Conservation (phyloP, 2,888 invertebrate species). For the Eupithecia subfuscata region DNA sequence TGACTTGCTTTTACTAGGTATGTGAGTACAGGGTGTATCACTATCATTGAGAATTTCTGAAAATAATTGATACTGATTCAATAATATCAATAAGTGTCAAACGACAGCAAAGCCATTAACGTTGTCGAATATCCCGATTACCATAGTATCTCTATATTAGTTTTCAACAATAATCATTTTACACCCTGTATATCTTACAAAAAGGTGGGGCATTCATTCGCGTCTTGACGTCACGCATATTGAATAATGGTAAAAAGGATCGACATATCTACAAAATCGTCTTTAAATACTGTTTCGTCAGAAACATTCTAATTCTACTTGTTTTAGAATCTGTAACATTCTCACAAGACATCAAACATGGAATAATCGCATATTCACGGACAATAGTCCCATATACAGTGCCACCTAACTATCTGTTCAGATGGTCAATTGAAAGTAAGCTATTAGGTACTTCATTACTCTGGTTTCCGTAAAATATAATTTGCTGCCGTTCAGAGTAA, state of each 20-base stretch:
- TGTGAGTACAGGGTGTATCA: constrained; percentile 16
- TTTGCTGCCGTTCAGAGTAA: not conserved
- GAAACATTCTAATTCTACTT: constrained; percentile 42
- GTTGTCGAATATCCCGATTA: not conserved
- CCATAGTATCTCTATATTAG: not conserved
- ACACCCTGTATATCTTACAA: constrained; percentile 12
- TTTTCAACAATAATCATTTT: constrained; percentile 1
- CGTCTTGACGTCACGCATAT: constrained; percentile 33
- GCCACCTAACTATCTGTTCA: constrained; percentile 1
- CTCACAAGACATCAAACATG: constrained; percentile 65
- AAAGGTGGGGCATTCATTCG: constrained; percentile 44
- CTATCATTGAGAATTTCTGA: not conserved
- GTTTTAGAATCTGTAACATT: constrained; percentile 52
- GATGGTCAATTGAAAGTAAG: not conserved
- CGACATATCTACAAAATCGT: constrained; percentile 46
- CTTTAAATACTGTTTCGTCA: constrained; percentile 44
- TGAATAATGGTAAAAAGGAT: constrained; percentile 37
- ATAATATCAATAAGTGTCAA: not conserved
- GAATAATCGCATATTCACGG: constrained; percentile 77
- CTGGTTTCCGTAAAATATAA: not conserved
- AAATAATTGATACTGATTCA: not conserved
- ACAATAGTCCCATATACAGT: constrained; percentile 69
- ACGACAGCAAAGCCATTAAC: not conserved
- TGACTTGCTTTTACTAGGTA: constrained; percentile 18
- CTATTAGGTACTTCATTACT: not conserved